phyloP scores from a whole-genome alignment of 2,888 invertebrate genomes.

The Epinotia brunnichana region DNA sequence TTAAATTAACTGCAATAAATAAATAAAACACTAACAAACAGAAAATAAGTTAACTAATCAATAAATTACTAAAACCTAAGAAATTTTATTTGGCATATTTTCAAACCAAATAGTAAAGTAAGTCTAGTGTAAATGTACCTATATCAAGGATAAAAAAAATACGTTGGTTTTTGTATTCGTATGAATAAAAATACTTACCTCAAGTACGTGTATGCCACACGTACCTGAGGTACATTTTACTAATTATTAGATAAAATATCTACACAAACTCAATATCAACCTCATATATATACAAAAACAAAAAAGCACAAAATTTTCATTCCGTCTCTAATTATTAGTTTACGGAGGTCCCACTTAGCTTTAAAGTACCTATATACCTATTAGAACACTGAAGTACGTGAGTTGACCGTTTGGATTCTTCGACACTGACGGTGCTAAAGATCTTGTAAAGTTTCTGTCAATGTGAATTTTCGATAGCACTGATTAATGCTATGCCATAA shows the following conservation, averaged over 20 bases:
- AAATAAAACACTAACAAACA: conserved; percentile 56
- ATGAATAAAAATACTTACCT: too few relatives aligned
- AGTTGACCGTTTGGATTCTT: background rate
- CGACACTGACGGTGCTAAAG: too few relatives aligned
- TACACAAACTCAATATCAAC: too few relatives aligned
- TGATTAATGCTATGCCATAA: too few relatives aligned
- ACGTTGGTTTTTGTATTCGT: background rate
- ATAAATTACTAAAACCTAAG: conserved; percentile 52
- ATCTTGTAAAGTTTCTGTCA: too few relatives aligned
- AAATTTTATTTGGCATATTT: background rate
- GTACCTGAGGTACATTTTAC: too few relatives aligned
- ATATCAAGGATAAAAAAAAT: background rate
- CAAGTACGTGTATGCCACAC: too few relatives aligned
- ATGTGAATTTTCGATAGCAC: too few relatives aligned
- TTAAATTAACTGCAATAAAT: conserved; percentile 58
- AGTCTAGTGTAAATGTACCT: background rate
- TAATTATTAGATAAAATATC: too few relatives aligned
- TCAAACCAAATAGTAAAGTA: background rate
- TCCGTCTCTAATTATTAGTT: too few relatives aligned
- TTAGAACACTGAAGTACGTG: background rate
- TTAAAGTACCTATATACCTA: background rate
- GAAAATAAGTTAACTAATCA: conserved; percentile 44
- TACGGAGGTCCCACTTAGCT: background rate
- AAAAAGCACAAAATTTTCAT: too few relatives aligned
- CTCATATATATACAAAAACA: too few relatives aligned